Conservation (phyloP, 2,113 vertebrate genomes). For the Hippocampus barbouri region DNA sequence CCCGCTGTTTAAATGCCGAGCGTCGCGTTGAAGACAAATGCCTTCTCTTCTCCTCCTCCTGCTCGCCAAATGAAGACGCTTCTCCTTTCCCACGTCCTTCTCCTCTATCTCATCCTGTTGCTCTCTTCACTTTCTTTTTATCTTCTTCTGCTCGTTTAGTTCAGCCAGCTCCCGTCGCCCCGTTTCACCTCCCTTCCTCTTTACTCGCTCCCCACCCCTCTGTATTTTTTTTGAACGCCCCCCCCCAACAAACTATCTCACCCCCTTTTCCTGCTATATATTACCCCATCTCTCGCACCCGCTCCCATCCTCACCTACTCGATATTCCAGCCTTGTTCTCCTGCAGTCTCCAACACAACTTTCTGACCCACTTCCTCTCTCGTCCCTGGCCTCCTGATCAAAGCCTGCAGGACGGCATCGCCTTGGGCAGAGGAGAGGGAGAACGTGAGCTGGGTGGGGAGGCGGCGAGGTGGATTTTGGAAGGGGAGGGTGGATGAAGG, state of each 20-base stretch:
- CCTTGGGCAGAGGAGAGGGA: conserved; percentile 75
- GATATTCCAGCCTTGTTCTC: conserved; percentile 82
- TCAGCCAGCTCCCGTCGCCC: conserved; percentile 47
- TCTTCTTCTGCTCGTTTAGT: conserved; percentile 62
- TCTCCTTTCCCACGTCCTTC: conserved; percentile 71
- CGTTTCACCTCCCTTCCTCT: conserved; percentile 35
- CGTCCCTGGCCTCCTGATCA: conserved; percentile 78
- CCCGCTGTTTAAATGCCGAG: conserved; percentile 64
- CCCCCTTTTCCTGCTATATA: conserved; percentile 60
- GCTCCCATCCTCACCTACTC: conserved; percentile 72
- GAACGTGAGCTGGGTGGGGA: conserved; percentile 54
- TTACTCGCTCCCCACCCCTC: conserved; percentile 34
- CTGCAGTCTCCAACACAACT: conserved; percentile 81
- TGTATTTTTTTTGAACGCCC: neutral
- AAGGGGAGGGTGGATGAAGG: conserved; percentile 60
- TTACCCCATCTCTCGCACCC: conserved; percentile 57
- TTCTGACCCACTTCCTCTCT: conserved; percentile 81
- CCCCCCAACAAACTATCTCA: conserved; percentile 44
- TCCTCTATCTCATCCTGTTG: conserved; percentile 71
- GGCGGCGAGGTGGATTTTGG: conserved; percentile 4
- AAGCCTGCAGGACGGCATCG: conserved; percentile 78
- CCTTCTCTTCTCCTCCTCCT: conserved; percentile 65
- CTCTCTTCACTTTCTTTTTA: conserved; percentile 71
- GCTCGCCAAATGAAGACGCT: conserved; percentile 67
- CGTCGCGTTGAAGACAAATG: conserved; percentile 70